Conservation (phyloP, 2,113 vertebrate species). For the Zosterops borbonicus region DNA sequence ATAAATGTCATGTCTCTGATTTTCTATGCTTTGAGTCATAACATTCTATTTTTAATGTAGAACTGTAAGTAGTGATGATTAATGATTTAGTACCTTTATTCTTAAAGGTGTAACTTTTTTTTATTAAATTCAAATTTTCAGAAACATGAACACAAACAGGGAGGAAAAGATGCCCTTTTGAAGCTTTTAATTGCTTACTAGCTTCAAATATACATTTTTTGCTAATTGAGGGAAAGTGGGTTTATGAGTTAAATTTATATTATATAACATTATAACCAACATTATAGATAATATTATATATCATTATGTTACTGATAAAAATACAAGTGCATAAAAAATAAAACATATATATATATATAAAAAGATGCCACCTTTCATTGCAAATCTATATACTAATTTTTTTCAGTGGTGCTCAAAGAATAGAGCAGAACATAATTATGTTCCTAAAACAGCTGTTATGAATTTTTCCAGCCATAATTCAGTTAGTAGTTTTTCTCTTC, state of each 20-base stretch:
- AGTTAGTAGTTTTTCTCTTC: background rate
- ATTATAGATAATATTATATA: background rate
- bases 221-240: background rate
- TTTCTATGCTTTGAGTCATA: background rate
- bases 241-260: background rate
- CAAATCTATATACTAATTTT: background rate
- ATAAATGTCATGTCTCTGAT: background rate
- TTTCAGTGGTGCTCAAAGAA: background rate
- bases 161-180: background rate
- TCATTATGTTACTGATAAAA: background rate
- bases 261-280: background rate
- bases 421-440: background rate
- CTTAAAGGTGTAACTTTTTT: background rate
- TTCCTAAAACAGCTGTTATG: background rate
- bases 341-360: background rate
- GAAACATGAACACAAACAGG: background rate
- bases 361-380: background rate
- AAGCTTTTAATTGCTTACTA: background rate
- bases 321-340: background rate
- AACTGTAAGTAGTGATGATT: background rate
- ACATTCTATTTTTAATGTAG: background rate
- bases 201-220: background rate
- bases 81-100: background rate
- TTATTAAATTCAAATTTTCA: background rate
- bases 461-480: background rate